Evolutionary conservation across 2,113 vertebrate species (phyloP).

Genomic region (Mus pahari): DNA sequence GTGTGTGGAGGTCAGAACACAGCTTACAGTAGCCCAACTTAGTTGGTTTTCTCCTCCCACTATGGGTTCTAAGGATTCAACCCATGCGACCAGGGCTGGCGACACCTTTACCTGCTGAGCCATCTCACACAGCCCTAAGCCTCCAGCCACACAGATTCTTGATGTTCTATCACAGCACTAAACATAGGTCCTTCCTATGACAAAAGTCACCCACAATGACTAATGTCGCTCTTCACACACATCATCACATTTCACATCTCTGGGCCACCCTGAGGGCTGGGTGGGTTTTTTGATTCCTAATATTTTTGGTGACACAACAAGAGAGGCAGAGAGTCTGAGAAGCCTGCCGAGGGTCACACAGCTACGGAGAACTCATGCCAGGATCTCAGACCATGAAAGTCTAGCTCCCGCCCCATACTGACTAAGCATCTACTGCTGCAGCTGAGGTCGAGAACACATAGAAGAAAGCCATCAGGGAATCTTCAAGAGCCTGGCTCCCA

Average conservation of each 20-base stretch:
- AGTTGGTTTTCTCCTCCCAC: not conserved
- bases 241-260: not conserved
- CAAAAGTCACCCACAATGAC: not conserved
- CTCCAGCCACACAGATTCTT: not conserved
- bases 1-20: not conserved
- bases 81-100: no score
- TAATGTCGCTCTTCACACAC: rapidly evolving
- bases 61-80: not conserved
- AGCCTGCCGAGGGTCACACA: not conserved
- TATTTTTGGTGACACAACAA: not conserved
- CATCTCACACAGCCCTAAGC: not conserved
- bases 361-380: not conserved
- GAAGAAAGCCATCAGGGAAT: not conserved
- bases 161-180: not conserved
- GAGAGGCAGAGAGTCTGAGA: slow-evolving; percentile 29
- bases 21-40: no score
- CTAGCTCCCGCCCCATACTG: not conserved
- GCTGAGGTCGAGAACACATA: not conserved
- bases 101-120: not conserved
- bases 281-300: not conserved
- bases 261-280: not conserved
- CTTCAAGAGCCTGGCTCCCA: not conserved
- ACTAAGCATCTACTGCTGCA: not conserved
- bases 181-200: not conserved
- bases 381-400: not conserved